A percentile compares a stretch with the other conserved stretches of the same genome.
Conservation (phyloP, 2,888 invertebrate genomes). For the Agonopterix alstromeriana region DNA sequence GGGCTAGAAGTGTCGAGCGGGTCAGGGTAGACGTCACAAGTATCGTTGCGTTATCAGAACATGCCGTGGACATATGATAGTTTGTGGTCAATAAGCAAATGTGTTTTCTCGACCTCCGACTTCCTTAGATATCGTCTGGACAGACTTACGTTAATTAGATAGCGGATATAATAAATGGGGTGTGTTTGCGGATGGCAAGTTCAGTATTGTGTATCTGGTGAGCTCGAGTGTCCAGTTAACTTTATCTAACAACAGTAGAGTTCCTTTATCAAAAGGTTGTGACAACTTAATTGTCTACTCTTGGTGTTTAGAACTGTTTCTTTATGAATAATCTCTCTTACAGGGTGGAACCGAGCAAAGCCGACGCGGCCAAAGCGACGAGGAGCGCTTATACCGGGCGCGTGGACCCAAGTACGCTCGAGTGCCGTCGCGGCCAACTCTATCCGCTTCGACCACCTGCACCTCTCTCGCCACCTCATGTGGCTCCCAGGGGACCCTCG, state of each 20-base stretch:
- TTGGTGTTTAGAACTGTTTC: too few relatives aligned
- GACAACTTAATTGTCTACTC: too few relatives aligned
- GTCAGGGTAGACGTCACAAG: constrained; percentile 40
- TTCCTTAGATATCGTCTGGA: constrained; percentile 42
- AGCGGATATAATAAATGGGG: constrained; percentile 68
- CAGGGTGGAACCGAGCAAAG: constrained; percentile 65
- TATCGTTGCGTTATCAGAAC: constrained; percentile 60
- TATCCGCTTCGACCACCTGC: constrained; percentile 78
- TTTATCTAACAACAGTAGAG: too few relatives aligned
- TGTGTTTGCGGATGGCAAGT: constrained; percentile 56
- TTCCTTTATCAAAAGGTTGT: too few relatives aligned
- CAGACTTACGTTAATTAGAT: constrained; percentile 65
- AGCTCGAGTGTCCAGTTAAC: constrained; percentile 33
- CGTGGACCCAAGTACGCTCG: constrained; percentile 67
- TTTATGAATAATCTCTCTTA: constrained; percentile 14
- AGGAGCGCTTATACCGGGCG: constrained; percentile 56
- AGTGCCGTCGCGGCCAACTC: constrained; percentile 66
- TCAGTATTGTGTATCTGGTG: constrained; percentile 50
- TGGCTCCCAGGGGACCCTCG: constrained; percentile 64
- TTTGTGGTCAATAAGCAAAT: constrained; percentile 50
- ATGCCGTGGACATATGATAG: constrained; percentile 54
- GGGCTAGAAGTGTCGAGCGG: constrained; percentile 32
- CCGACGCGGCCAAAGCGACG: constrained; percentile 62
- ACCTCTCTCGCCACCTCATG: constrained; percentile 76
- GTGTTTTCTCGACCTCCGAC: constrained; percentile 54